Evolutionary conservation across 2,797 vertebrate genomes (phyloP), one percentile per base, ranked within the genome.

Genomic region (Falco peregrinus): DNA sequence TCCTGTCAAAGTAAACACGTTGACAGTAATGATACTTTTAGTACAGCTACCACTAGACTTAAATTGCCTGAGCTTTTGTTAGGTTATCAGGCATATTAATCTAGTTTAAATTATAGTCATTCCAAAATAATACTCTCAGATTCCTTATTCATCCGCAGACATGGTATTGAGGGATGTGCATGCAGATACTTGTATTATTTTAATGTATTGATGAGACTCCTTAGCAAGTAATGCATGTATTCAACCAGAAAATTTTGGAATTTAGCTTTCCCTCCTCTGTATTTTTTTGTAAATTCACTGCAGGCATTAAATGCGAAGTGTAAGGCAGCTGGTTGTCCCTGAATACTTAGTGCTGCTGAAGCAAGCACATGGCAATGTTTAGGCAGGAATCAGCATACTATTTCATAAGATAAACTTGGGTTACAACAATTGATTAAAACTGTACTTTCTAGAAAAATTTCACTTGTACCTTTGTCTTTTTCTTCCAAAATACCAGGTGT

Each of bases 401-500:
- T 73, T 75, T 74, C 61, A n/a, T n/a, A 28, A 7, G 33, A 64
- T 57, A 50, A 51, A 73, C 45, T 76, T 26, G 47, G 26, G 9
- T 64, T 39, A 24, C 45, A 87, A 60, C 4, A 54, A 28, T 22
- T 84, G 41, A 68, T 60, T 35, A 19, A 31, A 81, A 73, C 37
- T 76, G 57, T 69, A 20, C 22, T 73, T 69, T 43, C 22, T 89
- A 82, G 81, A 37, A 47, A 53, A 48, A 51, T 43, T 73, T 83
- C 63, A 48, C 47, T 56, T 76, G 16, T 61, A 35, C 74, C 45
- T 53, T 74, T 37, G 11, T 5, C 6, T 93, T 96, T 86, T 77
- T 81, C 54, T 96, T 85, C 48, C 59, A 47, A 97, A 94, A 91
- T 63, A 39, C 43, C 90, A 98, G 98, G 98, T 90, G 98, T 98